Conservation (phyloP, 2,888 invertebrate genomes). For the Ametastegia equiseti region DNA sequence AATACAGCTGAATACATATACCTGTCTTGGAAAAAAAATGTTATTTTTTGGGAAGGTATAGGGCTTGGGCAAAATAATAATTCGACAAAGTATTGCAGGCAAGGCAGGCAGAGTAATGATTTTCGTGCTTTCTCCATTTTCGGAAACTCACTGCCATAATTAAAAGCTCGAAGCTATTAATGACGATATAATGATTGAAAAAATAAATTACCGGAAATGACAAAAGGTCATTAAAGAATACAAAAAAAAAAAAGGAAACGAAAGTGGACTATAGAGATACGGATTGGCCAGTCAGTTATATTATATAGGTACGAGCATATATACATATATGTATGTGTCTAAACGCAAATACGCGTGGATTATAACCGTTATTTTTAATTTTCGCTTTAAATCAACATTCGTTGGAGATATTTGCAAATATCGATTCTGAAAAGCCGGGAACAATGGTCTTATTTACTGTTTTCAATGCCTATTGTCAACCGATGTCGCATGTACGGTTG, state of each 20-base stretch:
- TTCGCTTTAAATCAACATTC: slow-evolving; percentile 42
- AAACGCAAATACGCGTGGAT: background rate
- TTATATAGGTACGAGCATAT: background rate
- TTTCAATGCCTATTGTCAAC: slow-evolving; percentile 72
- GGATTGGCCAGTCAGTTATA: background rate
- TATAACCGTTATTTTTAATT: slow-evolving; percentile 37
- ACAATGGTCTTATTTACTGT: slow-evolving; percentile 75
- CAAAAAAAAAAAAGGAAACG: background rate
- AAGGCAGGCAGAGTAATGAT: too few relatives aligned
- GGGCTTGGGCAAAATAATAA: too few relatives aligned
- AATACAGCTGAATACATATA: too few relatives aligned
- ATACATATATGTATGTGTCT: background rate
- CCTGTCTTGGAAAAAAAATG: too few relatives aligned
- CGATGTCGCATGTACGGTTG: slow-evolving; percentile 47
- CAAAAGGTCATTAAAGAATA: slow-evolving; percentile 1
- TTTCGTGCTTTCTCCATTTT: too few relatives aligned
- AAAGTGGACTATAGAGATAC: background rate
- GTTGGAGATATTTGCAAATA: slow-evolving; percentile 72
- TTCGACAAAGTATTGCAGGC: too few relatives aligned
- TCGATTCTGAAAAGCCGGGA: slow-evolving; percentile 75
- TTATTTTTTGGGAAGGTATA: too few relatives aligned
- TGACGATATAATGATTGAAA: slow-evolving; percentile 26
- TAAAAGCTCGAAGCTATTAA: slow-evolving; percentile 8
- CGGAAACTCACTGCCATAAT: too few relatives aligned
- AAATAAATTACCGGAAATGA: slow-evolving; percentile 15